phyloP scores from a whole-genome alignment of 2,113 vertebrate genomes.

The Hyperopisus bebe region DNA sequence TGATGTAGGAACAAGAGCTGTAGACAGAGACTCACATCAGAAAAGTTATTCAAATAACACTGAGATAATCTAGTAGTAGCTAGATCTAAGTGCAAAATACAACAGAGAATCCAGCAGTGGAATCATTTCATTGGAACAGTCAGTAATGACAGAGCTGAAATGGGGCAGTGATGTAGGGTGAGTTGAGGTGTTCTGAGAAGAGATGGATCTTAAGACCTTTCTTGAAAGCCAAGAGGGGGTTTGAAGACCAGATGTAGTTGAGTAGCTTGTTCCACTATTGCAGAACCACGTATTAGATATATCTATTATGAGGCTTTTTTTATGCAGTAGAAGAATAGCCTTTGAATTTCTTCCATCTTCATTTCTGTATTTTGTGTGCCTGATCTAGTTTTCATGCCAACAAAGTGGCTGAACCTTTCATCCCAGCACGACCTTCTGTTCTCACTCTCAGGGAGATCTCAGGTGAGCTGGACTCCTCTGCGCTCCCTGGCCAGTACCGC shows the following conservation, averaged over 20 bases:
- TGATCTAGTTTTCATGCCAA: neutral
- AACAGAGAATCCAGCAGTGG: neutral
- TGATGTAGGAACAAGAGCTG: neutral
- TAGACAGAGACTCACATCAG: neutral
- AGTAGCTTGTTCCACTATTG: neutral
- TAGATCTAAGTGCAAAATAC: neutral
- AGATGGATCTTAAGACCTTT: neutral
- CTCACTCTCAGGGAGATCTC: conserved; percentile 46
- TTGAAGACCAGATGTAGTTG: neutral
- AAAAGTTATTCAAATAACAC: neutral
- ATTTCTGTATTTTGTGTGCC: neutral
- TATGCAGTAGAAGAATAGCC: neutral
- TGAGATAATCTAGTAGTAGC: neutral
- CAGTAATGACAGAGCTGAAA: neutral
- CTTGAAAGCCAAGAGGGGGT: neutral
- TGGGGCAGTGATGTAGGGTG: neutral
- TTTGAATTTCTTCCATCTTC: neutral
- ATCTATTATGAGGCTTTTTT: neutral
- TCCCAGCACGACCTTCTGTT: neutral
- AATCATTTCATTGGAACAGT: neutral
- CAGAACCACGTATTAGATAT: neutral
- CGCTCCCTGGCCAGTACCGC: conserved; percentile 54
- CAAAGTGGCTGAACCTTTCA: neutral
- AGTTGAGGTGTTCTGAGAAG: neutral
- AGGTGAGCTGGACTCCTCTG: conserved; percentile 49